Evolutionary conservation across 2,113 vertebrate genomes (phyloP).

Genomic region (Aspidoscelis tigris): DNA sequence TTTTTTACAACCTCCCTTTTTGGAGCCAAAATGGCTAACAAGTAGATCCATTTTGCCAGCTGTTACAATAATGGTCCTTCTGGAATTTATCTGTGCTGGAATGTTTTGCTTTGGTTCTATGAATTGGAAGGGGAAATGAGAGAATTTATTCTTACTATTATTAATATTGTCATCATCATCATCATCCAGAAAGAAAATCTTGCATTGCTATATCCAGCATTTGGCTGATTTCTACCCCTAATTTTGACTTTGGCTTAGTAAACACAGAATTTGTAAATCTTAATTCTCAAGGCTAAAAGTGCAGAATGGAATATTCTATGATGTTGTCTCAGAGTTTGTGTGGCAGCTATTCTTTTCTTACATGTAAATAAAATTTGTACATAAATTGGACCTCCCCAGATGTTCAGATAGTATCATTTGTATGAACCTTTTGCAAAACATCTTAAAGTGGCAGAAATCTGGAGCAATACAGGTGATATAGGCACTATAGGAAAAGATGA

Average conservation of each 20-base stretch:
- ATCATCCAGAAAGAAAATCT: rapidly evolving
- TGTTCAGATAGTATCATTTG: background rate
- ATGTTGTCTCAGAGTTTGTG: background rate
- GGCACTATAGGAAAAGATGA: background rate
- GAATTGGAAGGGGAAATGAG: background rate
- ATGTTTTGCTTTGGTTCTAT: background rate
- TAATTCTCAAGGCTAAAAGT: conserved; percentile 6
- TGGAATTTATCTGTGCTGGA: conserved; percentile 16
- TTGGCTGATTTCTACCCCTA: conserved; percentile 11
- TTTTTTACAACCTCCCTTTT: background rate
- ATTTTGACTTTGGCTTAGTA: background rate
- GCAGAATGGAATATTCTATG: background rate
- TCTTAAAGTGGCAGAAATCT: background rate
- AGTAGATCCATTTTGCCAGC: conserved; percentile 20
- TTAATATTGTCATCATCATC: too few species aligned
- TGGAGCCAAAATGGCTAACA: background rate
- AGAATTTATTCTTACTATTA: background rate
- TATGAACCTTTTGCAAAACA: background rate
- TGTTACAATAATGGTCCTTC: background rate
- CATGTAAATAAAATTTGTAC: conserved; percentile 30
- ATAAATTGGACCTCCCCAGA: rapidly evolving
- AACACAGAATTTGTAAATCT: conserved; percentile 39
- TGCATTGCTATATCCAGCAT: background rate
- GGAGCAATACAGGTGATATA: background rate
- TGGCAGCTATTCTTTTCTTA: conserved; percentile 19